Conservation (phyloP, 2,888 invertebrate genomes). For the Coelinius sp. region DNA sequence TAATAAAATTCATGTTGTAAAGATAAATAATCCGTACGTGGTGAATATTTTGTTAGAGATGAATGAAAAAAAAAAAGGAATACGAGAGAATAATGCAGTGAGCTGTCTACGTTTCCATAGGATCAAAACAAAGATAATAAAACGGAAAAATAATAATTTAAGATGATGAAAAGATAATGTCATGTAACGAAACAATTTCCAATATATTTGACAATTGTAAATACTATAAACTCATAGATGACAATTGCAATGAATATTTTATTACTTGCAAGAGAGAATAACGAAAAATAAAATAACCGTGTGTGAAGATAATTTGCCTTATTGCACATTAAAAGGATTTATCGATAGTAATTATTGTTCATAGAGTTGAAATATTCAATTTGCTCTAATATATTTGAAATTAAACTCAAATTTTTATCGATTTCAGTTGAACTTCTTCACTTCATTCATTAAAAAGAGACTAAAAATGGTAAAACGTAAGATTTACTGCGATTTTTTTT, state of each 20-base stretch:
- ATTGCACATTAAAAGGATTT: slow-evolving; percentile 4
- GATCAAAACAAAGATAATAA: slow-evolving; percentile 20
- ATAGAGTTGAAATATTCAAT: not conserved
- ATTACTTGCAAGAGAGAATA: slow-evolving; percentile 32
- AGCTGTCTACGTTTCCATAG: slow-evolving; percentile 43
- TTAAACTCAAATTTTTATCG: not conserved
- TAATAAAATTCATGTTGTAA: slow-evolving; percentile 35
- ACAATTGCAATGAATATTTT: slow-evolving; percentile 36
- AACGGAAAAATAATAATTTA: not conserved
- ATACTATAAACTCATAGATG: slow-evolving; percentile 43
- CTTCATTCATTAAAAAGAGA: not conserved
- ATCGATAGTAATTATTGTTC: slow-evolving; percentile 32
- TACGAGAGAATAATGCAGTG: slow-evolving; percentile 17
- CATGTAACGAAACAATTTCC: slow-evolving; percentile 26
- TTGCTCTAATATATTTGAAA: not conserved
- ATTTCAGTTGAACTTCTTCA: not conserved
- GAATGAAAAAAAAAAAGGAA: slow-evolving; percentile 11
- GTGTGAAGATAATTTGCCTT: slow-evolving; percentile 44
- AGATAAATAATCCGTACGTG: slow-evolving; percentile 42
- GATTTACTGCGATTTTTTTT: too few species aligned
- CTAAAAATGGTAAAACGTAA: too few species aligned
- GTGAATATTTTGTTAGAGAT: slow-evolving; percentile 43
- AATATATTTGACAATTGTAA: slow-evolving; percentile 46
- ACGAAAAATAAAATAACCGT: slow-evolving; percentile 2
- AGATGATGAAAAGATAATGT: slow-evolving; percentile 21